Conservation (phyloP, 2,797 vertebrate species). For the Streptopelia turtur region DNA sequence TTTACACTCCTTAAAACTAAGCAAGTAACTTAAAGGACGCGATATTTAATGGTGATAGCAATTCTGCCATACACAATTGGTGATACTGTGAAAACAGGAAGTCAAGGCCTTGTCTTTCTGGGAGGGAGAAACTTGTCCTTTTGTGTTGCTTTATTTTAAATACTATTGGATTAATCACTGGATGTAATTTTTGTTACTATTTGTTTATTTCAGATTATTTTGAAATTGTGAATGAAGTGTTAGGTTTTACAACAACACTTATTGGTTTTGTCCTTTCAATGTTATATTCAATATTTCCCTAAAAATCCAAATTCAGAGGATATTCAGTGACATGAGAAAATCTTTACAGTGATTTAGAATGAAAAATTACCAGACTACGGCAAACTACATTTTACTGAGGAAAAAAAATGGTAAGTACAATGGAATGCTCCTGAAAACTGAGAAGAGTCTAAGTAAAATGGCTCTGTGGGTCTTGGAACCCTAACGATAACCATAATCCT, state of each 20-base stretch:
- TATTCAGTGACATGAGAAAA: background rate
- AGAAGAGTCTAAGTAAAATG: background rate
- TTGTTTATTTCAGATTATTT: background rate
- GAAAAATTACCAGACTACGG: background rate
- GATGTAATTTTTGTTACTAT: background rate
- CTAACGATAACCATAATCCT: no score
- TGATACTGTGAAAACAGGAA: background rate
- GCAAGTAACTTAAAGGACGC: background rate
- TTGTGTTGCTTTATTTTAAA: background rate
- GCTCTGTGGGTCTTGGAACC: background rate
- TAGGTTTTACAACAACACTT: background rate
- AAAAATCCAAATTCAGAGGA: background rate
- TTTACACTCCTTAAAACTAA: background rate
- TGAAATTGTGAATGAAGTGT: background rate
- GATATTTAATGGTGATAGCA: background rate
- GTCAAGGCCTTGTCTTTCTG: background rate
- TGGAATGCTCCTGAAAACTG: background rate
- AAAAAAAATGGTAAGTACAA: background rate
- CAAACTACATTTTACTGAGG: background rate
- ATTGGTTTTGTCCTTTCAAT: background rate
- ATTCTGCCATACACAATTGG: background rate
- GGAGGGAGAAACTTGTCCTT: background rate
- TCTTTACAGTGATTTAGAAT: background rate
- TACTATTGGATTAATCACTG: background rate
- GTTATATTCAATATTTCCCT: background rate